phyloP scores from a whole-genome alignment of 2,113 vertebrate species.

The Chitala chitala region DNA sequence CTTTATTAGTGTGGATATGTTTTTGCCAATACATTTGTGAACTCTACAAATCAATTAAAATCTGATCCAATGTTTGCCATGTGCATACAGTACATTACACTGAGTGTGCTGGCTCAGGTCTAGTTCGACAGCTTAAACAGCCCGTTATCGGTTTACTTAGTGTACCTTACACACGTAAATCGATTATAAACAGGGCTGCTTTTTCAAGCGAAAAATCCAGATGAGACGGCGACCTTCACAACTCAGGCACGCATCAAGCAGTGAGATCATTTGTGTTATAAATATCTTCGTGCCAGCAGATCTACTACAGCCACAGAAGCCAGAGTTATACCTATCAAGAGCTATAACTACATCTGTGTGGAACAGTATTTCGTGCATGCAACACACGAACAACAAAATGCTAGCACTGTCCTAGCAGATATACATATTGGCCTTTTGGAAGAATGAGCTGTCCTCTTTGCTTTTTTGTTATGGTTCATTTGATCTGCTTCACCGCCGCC shows the following conservation, averaged over 20 bases:
- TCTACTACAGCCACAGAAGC: slow-evolving; percentile 51
- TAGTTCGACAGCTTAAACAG: neutral
- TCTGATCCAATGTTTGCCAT: neutral
- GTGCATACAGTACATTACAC: neutral
- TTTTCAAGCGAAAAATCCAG: slow-evolving; percentile 53
- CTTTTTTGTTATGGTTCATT: slow-evolving; percentile 67
- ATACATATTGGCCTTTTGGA: slow-evolving; percentile 58
- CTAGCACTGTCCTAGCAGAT: slow-evolving; percentile 47
- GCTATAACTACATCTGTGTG: slow-evolving; percentile 38
- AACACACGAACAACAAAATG: slow-evolving; percentile 56
- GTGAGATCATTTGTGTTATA: slow-evolving; percentile 88
- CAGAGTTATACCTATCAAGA: slow-evolving; percentile 50
- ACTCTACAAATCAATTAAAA: neutral
- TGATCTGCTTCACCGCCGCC: slow-evolving; percentile 58
- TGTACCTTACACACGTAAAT: slow-evolving; percentile 35
- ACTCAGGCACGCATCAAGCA: slow-evolving; percentile 62
- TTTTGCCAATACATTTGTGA: neutral
- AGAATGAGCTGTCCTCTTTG: slow-evolving; percentile 79
- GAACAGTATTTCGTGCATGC: slow-evolving; percentile 34
- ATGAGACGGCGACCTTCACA: slow-evolving; percentile 60
- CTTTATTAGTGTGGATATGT: neutral
- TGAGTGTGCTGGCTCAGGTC: neutral
- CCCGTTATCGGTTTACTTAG: slow-evolving; percentile 41
- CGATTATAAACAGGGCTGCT: slow-evolving; percentile 44
- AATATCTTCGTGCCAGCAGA: slow-evolving; percentile 73